Base-by-base conservation (phyloP, 2,797 vertebrate species). In the Danio tinwini region DNA sequence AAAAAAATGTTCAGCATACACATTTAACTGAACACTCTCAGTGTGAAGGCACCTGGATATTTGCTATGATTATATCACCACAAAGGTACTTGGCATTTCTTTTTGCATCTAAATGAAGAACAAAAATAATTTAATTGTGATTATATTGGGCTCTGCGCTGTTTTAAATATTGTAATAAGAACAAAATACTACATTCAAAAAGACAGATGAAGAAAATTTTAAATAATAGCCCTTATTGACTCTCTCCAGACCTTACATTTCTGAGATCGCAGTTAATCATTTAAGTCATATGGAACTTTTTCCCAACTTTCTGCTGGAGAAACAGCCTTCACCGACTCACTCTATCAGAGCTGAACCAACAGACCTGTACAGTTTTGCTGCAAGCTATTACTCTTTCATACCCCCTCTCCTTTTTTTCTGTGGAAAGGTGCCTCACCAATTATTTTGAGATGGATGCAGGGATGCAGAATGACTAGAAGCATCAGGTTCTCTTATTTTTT, bases 381-480 rank as follows among this genome's bases (percentile, higher is more conserved):
- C 88, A 81, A 93, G 91, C 91, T 89, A 92, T 94, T 92, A 92
- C 89, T 93, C 91, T 93, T 94, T 94, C 80, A 93, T 93, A 87
- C 86, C 82, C 85, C 70, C 65, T 76, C 59, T 86, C 74, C 81
- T 96, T 96, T 97, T 96, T 96, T 97, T 96, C 96, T 94, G 94
- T 94, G 93, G 92, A 95, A 95, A 96, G 95, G 93, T 96, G 96
- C 95, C 96, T 96, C 94, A 95, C 97, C 97, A 98, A 98, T 98
- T 98, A 98, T 98, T 98, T 98, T 96, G 95, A 96, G 97, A 97
- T 96, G 95, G 97, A 98, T 96, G 96, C 96, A 96, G 94, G 96
- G 97, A 98, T 98, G 96, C 96, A 96, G 96, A 97, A 98, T 98
- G 97, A 98, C 96, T 97, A 94, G 94, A 96, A 98, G 96, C 96